Percentiles rank a stretch among this genome's conserved stretches.
Conservation (phyloP, 2,888 invertebrate genomes). For the Meiosimyza platycephala region DNA sequence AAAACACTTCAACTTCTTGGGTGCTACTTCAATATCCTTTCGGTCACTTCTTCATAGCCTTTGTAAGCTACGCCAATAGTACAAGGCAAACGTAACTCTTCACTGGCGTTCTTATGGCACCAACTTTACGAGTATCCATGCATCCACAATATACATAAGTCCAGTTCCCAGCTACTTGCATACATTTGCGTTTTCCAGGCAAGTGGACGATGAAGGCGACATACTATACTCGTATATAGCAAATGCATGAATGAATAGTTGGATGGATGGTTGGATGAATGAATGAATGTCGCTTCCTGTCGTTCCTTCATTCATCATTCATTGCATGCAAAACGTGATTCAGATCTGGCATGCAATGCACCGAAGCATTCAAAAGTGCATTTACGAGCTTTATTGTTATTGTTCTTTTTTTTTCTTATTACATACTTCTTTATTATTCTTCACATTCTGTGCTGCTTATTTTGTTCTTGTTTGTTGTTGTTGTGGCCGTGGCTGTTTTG, state of each 20-base stretch:
- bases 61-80: too few species aligned
- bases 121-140: background rate
- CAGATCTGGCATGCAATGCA: constrained; percentile 27
- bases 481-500: background rate
- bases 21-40: constrained; percentile 16
- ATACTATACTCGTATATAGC: too few species aligned
- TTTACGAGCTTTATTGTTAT: background rate
- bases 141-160: too few species aligned
- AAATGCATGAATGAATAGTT: constrained; percentile 9
- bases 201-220: too few species aligned
- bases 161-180: background rate
- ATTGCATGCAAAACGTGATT: constrained; percentile 36
- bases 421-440: background rate
- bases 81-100: background rate
- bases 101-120: constrained; percentile 13
- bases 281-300: constrained; percentile 14
- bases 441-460: background rate
- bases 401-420: background rate
- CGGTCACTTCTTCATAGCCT: background rate
- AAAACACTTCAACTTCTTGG: constrained; percentile 29
- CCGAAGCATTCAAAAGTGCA: constrained; percentile 22
- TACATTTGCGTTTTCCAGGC: background rate
- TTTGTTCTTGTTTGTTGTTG: constrained; percentile 1
- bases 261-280: constrained; percentile 15
- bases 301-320: background rate